Evolutionary conservation across 2,113 vertebrate species (phyloP).

Genomic region (Microcebus murinus): DNA sequence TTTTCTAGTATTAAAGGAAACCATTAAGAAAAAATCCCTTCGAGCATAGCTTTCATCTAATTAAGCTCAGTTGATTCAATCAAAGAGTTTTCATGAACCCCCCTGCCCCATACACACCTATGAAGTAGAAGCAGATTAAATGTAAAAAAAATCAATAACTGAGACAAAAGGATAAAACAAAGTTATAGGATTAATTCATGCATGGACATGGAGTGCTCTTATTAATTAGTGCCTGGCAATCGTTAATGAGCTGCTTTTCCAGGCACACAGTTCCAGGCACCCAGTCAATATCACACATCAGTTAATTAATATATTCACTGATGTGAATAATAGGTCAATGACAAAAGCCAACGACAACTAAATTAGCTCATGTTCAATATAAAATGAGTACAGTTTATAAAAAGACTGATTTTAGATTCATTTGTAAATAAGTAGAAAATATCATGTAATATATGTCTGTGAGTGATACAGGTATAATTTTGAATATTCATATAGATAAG

Average conservation of each 20-base stretch:
- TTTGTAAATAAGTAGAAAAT: neutral
- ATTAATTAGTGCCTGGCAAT: neutral
- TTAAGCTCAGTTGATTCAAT: too few relatives aligned
- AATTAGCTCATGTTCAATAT: neutral
- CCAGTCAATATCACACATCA: neutral
- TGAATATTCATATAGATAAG: neutral
- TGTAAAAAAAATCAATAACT: neutral
- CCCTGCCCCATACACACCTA: rapidly evolving
- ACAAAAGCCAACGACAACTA: neutral
- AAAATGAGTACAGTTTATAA: neutral
- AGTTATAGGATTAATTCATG: neutral
- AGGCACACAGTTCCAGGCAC: neutral
- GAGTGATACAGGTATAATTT: neutral
- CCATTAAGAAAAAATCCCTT: neutral
- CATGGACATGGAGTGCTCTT: neutral
- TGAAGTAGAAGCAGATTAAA: neutral
- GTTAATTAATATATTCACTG: neutral
- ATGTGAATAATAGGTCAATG: neutral
- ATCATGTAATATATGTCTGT: neutral
- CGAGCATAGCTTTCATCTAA: neutral
- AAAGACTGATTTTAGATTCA: neutral
- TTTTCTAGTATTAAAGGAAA: neutral
- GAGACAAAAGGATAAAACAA: neutral
- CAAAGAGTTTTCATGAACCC: neutral
- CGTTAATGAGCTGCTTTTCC: neutral